Base-by-base conservation (phyloP, 2,888 invertebrate genomes). In the Temnothorax ravouxi region DNA sequence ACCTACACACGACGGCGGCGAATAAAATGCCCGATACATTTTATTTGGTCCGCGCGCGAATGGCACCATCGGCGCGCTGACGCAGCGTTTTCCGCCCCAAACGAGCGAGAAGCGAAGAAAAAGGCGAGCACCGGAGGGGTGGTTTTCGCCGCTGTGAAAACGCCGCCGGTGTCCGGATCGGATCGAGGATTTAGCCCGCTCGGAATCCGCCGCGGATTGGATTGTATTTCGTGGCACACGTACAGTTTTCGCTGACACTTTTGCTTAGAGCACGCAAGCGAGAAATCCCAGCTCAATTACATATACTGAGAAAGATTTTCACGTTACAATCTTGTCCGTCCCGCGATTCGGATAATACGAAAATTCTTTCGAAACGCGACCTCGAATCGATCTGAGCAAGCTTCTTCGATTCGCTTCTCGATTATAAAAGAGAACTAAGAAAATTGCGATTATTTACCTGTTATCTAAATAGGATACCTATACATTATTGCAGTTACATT, bases 11-110 rank as follows among this genome's bases (percentile, higher is more conserved):
- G 90, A 87, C 81, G 79, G 83, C 81, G 83, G 88, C 90, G 44
- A 90, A 88, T 90, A 92, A 93, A 94, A 93, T 92, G 92, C 88
- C 90, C 93, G 92, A 92, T 94, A 94, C 93, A 93, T 91, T 94
- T 94, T 93, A 94, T 93, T 94, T 91, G 91, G 88, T 88, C 92
- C 84, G 88, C 81, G 88, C 81, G 88, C 90, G 91, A 93, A 92
- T 90, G 83, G 90, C 88, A 89, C 87, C 89, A 44, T 86, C 86
- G 88, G 85, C 81, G 85, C 91, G 92, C 93, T 93, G 93, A 93
- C 92, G 88, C 82, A 34, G 91, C 88, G 87, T 77, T 91, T 92
- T 92, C 89, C 83, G 62, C 71, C 79, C 54, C 80, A 66, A 84
- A 85, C 83, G 76, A 84, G 71, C 81, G 83, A 54, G 67, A 59